phyloP scores from a whole-genome alignment of 2,113 vertebrate species.

The Microcebus tavaratra region DNA sequence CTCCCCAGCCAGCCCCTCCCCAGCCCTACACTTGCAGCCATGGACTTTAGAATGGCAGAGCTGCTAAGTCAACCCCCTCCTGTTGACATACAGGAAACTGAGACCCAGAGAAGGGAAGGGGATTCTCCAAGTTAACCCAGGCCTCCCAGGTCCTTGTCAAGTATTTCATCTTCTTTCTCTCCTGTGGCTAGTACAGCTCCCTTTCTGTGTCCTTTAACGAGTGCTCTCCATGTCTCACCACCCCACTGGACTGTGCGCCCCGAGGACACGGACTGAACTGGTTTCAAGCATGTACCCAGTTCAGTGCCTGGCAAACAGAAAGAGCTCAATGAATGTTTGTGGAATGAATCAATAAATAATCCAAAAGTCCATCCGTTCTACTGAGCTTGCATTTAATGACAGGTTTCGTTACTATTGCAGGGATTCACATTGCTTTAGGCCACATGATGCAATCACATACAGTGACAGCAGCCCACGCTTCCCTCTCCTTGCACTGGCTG shows the following conservation, averaged over 20 bases:
- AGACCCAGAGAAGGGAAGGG: not conserved
- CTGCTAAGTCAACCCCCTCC: not conserved
- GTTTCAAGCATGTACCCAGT: not conserved
- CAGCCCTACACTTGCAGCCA: no score
- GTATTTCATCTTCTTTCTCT: not conserved
- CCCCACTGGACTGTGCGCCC: not conserved
- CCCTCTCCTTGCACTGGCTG: not conserved
- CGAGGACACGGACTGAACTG: not conserved
- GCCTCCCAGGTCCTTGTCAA: not conserved
- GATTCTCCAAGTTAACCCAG: not conserved
- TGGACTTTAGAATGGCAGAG: not conserved
- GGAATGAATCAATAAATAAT: not conserved
- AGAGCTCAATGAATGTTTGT: not conserved
- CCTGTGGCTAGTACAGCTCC: rapidly evolving
- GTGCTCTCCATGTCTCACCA: not conserved
- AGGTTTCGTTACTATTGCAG: not conserved
- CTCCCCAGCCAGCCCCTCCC: not conserved
- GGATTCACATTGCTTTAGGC: not conserved
- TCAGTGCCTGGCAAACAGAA: not conserved
- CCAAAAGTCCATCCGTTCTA: not conserved
- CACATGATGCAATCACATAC: not conserved
- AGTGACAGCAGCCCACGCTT: not conserved
- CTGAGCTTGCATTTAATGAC: not conserved
- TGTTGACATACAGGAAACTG: not conserved
- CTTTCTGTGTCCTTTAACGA: not conserved